Evolutionary conservation across 2,888 invertebrate species (phyloP), one percentile per base, ranked within the genome.

Genomic region (Drosophila pseudotalamancana): DNA sequence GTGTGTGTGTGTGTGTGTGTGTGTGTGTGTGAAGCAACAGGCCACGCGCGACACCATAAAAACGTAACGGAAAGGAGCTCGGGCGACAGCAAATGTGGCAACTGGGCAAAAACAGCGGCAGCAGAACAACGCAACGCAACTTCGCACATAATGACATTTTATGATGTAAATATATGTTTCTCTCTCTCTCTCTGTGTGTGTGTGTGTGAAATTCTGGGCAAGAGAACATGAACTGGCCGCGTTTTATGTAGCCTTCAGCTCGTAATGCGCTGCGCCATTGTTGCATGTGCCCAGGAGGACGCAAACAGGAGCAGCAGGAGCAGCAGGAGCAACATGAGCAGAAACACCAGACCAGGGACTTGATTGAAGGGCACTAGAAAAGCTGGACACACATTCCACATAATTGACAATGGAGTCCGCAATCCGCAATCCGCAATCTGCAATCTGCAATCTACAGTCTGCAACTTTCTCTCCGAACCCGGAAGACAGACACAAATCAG

Each of bases 71-170:
- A 59, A 68, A 60, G 39, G 60, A 59, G 39, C 56, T 32, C 60
- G 49, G 63, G 45, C 61, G 39, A 66, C 50, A 48, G 46, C 16
- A 16, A n/a, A 34, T 34, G 23, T 48, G 43, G 39, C 50, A 54
- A 21, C 51, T 39, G 54, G 25, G 16, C 29, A 48, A 61, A 46
- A 63, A 56, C 54, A 54, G 12, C 12, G 35, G 46, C 53, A 67
- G 12, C 45, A 45, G n/a, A n/a, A n/a, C 49, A 63, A 40, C 56
- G 53, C 59, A 55, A 48, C 42, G 67, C 76, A 85, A 75, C 85
- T 82, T 78, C 62, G 76, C 71, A 76, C 83, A 82, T 82, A 85
- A 81, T 85, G 77, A 74, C 79, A 72, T 76, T 81, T 85, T 82
- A 85, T 85, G 86, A 76, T 53, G 53, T 61, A 32, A 45, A 9